Conservation (phyloP, 92 coral and sea anemone species). For the Epizoanthus fatuus region DNA sequence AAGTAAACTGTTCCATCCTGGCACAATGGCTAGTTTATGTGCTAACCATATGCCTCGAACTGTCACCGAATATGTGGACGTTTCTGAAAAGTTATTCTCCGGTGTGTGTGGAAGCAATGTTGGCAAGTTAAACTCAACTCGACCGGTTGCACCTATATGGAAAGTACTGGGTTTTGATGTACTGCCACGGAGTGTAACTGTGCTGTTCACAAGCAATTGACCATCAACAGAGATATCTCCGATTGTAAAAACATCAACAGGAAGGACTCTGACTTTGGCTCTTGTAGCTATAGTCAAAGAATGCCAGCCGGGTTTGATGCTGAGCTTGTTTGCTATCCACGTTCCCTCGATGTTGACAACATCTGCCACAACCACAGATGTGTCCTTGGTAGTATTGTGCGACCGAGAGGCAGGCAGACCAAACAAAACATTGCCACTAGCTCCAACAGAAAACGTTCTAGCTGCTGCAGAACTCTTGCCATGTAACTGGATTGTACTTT, state of each 20-base stretch:
- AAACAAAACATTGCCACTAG: slow-evolving; percentile 59
- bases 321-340: slow-evolving; percentile 70
- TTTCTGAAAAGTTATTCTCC: not conserved
- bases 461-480: slow-evolving; percentile 78
- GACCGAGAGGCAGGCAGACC: not conserved
- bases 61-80: slow-evolving; percentile 9
- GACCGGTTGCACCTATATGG: slow-evolving; percentile 62
- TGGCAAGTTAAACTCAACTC: slow-evolving; percentile 62
- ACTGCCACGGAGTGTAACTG: slow-evolving; percentile 71
- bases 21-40: slow-evolving; percentile 64
- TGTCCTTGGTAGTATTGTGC: slow-evolving; percentile 38
- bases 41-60: slow-evolving; percentile 36
- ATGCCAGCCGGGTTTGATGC: slow-evolving; percentile 84
- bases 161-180: slow-evolving; percentile 67
- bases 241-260: slow-evolving; percentile 63
- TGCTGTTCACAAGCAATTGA: slow-evolving; percentile 66
- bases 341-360: slow-evolving; percentile 69
- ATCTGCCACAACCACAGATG: slow-evolving; percentile 76
- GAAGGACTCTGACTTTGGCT: slow-evolving; percentile 63
- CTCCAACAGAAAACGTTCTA: slow-evolving; percentile 55
- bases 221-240: slow-evolving; percentile 70
- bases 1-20: slow-evolving; percentile 71
- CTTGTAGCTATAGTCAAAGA: slow-evolving; percentile 62
- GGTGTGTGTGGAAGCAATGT: not conserved
- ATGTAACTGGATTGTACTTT: slow-evolving; percentile 63